Conservation (phyloP, 2,797 vertebrate species). For the Acanthurus lineatus region DNA sequence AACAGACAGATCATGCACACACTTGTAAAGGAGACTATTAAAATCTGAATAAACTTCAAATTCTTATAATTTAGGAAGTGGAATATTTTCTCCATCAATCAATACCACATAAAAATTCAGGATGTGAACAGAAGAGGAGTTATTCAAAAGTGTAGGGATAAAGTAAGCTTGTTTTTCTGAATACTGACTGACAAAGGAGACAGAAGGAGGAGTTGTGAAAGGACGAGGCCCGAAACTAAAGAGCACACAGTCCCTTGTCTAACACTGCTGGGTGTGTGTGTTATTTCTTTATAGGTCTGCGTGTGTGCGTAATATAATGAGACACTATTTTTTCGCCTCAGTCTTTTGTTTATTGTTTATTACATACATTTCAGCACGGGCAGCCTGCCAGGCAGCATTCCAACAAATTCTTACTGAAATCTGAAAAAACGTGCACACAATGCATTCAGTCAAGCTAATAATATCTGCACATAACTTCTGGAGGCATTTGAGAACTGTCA, state of each 20-base stretch:
- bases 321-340: slow-evolving; percentile 37
- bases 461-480: slow-evolving; percentile 3
- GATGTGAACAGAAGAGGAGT: slow-evolving; percentile 24
- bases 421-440: slow-evolving; percentile 41
- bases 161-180: slow-evolving; percentile 41
- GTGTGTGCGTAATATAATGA: slow-evolving; percentile 34
- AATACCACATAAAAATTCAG: background rate
- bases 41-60: background rate
- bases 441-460: slow-evolving; percentile 14
- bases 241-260: slow-evolving; percentile 46
- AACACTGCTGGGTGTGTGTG: slow-evolving; percentile 46
- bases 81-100: slow-evolving; percentile 14
- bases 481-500: slow-evolving; percentile 12
- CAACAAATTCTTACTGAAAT: slow-evolving; percentile 44
- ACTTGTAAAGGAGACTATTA: background rate
- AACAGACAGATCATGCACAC: background rate
- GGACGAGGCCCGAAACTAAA: slow-evolving; percentile 50
- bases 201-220: slow-evolving; percentile 51
- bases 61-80: background rate
- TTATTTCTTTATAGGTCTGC: background rate
- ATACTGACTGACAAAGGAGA: slow-evolving; percentile 52
- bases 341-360: slow-evolving; percentile 63
- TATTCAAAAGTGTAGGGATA: slow-evolving; percentile 27
- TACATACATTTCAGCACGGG: slow-evolving; percentile 54
- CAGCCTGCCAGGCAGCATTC: slow-evolving; percentile 54